Percentiles rank a stretch among this genome's conserved stretches.
These are phyloP conservation scores for Chelidonichthys spinosus DNA, from an alignment of 2,797 vertebrate species.

Conservation along the genomic window DNA sequence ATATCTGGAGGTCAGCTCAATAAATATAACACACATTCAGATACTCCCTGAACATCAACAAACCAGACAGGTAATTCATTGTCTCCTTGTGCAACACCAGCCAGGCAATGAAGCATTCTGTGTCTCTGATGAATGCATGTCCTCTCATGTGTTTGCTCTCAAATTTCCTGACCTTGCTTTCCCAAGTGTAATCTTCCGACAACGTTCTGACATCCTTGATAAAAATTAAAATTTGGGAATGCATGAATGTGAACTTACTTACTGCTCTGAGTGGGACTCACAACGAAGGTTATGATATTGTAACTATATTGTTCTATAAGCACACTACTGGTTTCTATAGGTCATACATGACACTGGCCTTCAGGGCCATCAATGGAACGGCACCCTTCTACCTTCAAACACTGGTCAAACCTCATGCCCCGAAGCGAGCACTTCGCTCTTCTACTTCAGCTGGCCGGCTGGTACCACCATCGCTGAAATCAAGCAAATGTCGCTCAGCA, in stretches of 20 bases:
- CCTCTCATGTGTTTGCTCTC: conserved; percentile 71
- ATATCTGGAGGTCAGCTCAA: conserved; percentile 61
- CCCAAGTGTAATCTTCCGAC: conserved; percentile 44
- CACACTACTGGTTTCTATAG: too few relatives aligned
- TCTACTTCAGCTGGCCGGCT: too few relatives aligned
- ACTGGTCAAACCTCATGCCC: too few relatives aligned
- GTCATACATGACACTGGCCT: too few relatives aligned
- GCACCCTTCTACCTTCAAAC: too few relatives aligned
- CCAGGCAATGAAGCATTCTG: conserved; percentile 52
- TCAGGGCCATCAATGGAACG: too few relatives aligned
- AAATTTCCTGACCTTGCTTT: conserved; percentile 64
- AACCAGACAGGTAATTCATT: conserved; percentile 57
- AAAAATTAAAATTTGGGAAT: conserved; percentile 48
- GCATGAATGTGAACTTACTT: conserved; percentile 42
- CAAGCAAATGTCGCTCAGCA: too few relatives aligned
- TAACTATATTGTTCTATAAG: too few relatives aligned
- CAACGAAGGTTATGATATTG: too few relatives aligned
- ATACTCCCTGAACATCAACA: conserved; percentile 47
- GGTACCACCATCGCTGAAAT: too few relatives aligned
- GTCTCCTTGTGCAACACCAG: conserved; percentile 57
- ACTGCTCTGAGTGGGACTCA: conserved; percentile 45
- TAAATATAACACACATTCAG: conserved; percentile 61
- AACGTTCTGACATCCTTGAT: conserved; percentile 65
- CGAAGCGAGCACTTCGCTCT: too few relatives aligned
- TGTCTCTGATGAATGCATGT: conserved; percentile 62